Percentiles rank a stretch among this genome's conserved stretches.
Conservation (phyloP, 2,113 vertebrate species). For the Anas platyrhynchos region DNA sequence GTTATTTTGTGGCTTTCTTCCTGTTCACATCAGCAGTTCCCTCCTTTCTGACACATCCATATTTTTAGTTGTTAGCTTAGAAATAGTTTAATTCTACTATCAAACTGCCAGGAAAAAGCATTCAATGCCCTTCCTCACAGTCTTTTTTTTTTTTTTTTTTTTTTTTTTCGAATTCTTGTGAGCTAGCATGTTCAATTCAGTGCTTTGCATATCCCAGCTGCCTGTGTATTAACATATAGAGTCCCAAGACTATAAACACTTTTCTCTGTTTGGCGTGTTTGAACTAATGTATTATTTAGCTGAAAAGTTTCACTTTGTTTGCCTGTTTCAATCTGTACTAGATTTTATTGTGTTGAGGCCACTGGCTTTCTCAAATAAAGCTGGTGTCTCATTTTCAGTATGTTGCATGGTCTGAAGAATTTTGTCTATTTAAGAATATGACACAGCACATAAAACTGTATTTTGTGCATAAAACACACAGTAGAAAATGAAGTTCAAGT, state of each 20-base stretch:
- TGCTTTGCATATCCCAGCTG: neutral
- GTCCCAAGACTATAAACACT: neutral
- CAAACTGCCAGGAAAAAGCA: neutral
- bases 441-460: neutral
- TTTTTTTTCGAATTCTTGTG: neutral
- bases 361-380: neutral
- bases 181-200: fast-evolving
- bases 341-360: neutral
- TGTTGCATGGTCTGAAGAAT: neutral
- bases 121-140: neutral
- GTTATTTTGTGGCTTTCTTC: neutral
- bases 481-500: neutral
- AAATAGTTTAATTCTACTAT: neutral
- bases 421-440: neutral
- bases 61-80: neutral
- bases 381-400: neutral
- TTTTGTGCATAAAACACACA: neutral
- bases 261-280: neutral
- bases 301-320: neutral
- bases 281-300: neutral
- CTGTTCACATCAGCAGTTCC: neutral
- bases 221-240: fast-evolving
- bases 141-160: neutral
- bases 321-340: neutral
- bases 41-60: neutral